Evolutionary conservation across 2,888 invertebrate genomes (phyloP), one percentile per base, ranked within the genome.

Genomic region (Chymomyza fuscimana): DNA sequence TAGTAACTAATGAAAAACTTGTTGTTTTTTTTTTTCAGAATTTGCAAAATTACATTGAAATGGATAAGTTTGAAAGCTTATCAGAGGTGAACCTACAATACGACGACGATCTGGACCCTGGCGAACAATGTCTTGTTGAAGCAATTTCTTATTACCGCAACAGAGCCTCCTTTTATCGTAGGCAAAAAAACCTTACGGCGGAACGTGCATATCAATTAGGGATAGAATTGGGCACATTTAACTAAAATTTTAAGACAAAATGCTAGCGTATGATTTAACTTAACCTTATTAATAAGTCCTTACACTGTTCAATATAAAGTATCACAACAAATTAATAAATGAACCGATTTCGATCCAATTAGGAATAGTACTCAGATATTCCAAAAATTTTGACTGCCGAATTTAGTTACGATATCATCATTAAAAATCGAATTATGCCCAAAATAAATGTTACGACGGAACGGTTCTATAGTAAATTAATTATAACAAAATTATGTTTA

Each of bases 131-230:
- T 9, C 22, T 54, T 7, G 22, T 54, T n/a, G 15, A 54, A n/a
- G 16, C 54, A 54, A 54, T 54, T 54, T 15, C 54, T 3, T 66
- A 61, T 19, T 66, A 32, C 32, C 66, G 66, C 5, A 51, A 66
- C 9, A 66, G 51, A 36, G 66, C 60, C 4, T 29, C 32, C 36
- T 66, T 60, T 15, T 66, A 66, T 58, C 66, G 66, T 15, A 60
- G 50, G 36, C 66, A 66, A 52, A 66, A 60, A 25, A 66, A 66
- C 12, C 16, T 66, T 7, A 19, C 60, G 10, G 66, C 52, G 32
- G n/a, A 60, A 19, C 60, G 51, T 5, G 66, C 66, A 10, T 16
- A 32, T 7, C 46, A 66, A 60, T 16, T 60, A n/a, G 59, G 60
- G 50, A 4, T 5, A 12, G 36, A 65, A 22, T 58, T 66, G 16